Evolutionary conservation across 2,888 invertebrate genomes (phyloP), one percentile per base, ranked within the genome.

Genomic region (Eudasyphora cyanicolor): DNA sequence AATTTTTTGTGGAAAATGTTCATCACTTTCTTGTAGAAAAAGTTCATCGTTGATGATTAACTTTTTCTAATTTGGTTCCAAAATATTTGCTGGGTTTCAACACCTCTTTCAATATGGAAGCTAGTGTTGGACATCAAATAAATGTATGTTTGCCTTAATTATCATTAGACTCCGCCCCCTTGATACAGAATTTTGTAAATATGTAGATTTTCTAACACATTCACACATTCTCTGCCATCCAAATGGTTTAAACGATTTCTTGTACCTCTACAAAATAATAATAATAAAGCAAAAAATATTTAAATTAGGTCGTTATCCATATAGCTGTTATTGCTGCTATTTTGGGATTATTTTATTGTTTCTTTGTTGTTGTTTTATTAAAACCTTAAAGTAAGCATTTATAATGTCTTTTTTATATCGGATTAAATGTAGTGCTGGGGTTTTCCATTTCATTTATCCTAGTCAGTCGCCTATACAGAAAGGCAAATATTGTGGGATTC

Each of bases 291-390:
- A 12, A 60, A 7, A 57, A 35, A 79, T 74, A 82, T 82, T 82
- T 82, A 79, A 79, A 78, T 84, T 73, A 73, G 76, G 60, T 81
- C 67, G 54, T 76, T 81, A 76, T 74, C 38, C 45, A 38, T 57
- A 24, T 57, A 27, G 27, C 1, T 57, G 54, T 24, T 19, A 19
- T 54, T 21, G 24, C 12, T 21, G 21, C 19, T 21, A 7, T 54
- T 19, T 54, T 12, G 49, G 19, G 17, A 49, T 49, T 49, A 17
- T 49, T 49, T 49, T 49, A 14, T 49, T 19, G 42, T 74, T 69
- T 74, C 10, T n/a, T 73, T 45, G 64, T 21, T 76, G 10, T 60
- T 14, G 0, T 67, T 64, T 35, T 19, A 57, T 57, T 57, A 27
- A 42, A 67, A 67, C 57, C 45, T 73, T 75, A 69, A 70, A 77